Evolutionary conservation across 2,888 invertebrate species (phyloP).

Genomic region (Aelia acuminata): DNA sequence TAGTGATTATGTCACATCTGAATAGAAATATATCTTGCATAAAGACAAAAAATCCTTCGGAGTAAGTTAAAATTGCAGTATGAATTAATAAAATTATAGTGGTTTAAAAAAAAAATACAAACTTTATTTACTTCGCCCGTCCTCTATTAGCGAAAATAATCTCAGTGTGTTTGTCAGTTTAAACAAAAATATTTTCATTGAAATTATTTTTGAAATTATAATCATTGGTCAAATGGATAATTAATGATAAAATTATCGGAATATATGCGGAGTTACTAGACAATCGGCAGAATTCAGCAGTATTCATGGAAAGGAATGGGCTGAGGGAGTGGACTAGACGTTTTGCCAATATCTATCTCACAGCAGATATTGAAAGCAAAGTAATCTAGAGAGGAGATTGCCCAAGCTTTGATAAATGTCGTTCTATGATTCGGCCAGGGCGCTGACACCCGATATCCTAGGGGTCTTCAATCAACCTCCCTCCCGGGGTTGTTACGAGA

Average conservation of each 20-base stretch:
- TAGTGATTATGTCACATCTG: too few relatives aligned
- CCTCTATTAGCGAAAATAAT: too few relatives aligned
- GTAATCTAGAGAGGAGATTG: not conserved
- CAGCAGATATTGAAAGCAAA: not conserved
- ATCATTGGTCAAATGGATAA: too few relatives aligned
- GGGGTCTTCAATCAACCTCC: conserved; percentile 21
- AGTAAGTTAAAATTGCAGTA: too few relatives aligned
- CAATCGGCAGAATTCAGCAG: not conserved
- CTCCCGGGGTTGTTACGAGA: not conserved
- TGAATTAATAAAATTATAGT: too few relatives aligned
- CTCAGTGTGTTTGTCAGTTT: too few relatives aligned
- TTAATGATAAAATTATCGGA: not conserved
- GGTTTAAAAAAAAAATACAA: too few relatives aligned
- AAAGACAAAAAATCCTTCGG: too few relatives aligned
- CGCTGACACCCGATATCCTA: conserved; percentile 26
- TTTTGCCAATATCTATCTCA: not conserved
- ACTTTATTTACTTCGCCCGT: too few relatives aligned
- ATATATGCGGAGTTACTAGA: not conserved
- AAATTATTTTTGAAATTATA: too few relatives aligned
- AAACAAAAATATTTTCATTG: too few relatives aligned
- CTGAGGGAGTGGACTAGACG: not conserved
- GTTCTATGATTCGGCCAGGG: conserved; percentile 1
- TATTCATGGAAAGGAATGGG: not conserved
- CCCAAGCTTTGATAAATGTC: not conserved
- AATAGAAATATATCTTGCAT: too few relatives aligned